Percentiles rank a stretch among this genome's conserved stretches.
Evolutionary conservation across 2,797 vertebrate genomes (phyloP).

Genomic region (Aldrovandia affinis): DNA sequence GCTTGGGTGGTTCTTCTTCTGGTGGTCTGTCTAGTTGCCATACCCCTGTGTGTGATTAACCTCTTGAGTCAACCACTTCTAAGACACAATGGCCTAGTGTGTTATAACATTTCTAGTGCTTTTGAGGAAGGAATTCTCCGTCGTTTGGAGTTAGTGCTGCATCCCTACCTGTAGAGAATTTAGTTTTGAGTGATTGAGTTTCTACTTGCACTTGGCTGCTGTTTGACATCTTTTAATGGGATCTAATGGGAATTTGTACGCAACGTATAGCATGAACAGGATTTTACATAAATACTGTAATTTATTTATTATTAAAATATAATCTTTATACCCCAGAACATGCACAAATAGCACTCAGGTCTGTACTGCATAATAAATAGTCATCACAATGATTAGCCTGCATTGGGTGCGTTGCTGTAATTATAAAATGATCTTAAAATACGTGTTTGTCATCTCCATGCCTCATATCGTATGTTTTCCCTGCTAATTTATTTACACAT

Average conservation of each 20-base stretch:
- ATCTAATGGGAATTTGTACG: background rate
- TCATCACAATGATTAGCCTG: background rate
- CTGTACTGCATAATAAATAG: background rate
- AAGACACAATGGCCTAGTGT: background rate
- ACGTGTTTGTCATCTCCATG: conserved; percentile 17
- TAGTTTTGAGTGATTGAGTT: background rate
- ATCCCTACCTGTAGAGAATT: background rate
- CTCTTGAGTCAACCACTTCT: background rate
- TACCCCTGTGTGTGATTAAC: background rate
- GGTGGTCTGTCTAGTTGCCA: background rate
- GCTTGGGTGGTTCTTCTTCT: background rate
- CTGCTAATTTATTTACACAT: background rate
- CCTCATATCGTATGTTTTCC: background rate
- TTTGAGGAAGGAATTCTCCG: background rate
- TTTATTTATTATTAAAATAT: background rate
- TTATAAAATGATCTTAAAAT: background rate
- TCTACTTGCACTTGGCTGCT: background rate
- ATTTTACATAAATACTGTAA: background rate
- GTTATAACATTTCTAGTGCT: background rate
- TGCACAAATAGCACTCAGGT: too few relatives aligned
- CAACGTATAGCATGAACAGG: background rate
- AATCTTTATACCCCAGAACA: too few relatives aligned
- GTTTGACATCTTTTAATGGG: background rate
- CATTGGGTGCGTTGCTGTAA: background rate
- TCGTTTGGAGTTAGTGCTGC: background rate